These are phyloP conservation scores for Hiodon alosoides DNA, from an alignment of 2,113 vertebrate genomes.

Conservation along the genomic window DNA sequence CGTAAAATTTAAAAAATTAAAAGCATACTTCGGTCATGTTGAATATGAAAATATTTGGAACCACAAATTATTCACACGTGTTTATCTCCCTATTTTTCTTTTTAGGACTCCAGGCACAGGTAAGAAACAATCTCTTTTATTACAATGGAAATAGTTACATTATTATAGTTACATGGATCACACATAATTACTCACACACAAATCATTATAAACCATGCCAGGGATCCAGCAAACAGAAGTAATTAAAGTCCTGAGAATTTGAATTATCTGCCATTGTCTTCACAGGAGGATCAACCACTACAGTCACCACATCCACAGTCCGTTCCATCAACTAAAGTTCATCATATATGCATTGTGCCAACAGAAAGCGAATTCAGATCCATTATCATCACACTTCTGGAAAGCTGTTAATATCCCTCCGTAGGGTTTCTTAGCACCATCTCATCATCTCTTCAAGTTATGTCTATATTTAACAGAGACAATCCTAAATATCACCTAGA, in stretches of 20 bases:
- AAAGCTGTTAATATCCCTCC: neutral
- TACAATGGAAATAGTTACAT: neutral
- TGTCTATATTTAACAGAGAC: neutral
- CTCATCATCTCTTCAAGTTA: neutral
- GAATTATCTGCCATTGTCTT: conserved; percentile 18
- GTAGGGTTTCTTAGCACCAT: conserved; percentile 5
- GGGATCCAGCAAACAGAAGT: no score
- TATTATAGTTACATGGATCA: neutral
- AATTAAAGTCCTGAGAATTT: neutral
- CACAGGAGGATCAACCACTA: conserved; percentile 51
- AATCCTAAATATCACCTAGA: neutral
- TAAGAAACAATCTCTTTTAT: conserved; percentile 25
- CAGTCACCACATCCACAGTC: conserved; percentile 51
- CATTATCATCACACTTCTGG: neutral
- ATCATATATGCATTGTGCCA: conserved; percentile 24
- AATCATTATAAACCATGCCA: neutral
- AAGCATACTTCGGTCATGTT: neutral
- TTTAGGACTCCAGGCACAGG: conserved; percentile 42
- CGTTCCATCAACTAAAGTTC: conserved; percentile 42
- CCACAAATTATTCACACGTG: neutral
- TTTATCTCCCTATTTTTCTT: conserved; percentile 5
- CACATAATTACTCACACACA: neutral
- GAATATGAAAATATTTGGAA: neutral
- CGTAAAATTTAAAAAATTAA: no score
- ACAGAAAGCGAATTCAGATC: conserved; percentile 29